Conservation (phyloP, 2,113 vertebrate genomes). For the Copsychus sechellarum region DNA sequence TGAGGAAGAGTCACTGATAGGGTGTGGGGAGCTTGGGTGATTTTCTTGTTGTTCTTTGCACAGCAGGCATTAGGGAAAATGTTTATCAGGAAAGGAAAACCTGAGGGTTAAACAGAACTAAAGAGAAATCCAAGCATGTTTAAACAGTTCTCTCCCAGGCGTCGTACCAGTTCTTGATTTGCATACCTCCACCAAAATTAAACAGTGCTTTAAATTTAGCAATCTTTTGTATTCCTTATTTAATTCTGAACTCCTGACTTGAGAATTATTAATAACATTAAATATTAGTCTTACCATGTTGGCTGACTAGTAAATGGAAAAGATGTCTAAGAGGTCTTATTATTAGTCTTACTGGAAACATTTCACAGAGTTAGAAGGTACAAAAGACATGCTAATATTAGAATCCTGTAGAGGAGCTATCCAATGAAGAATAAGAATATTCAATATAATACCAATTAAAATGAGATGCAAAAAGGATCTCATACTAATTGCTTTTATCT, state of each 20-base stretch:
- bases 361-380: conserved; percentile 65
- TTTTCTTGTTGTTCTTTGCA: conserved; percentile 64
- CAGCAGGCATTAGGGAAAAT: conserved; percentile 66
- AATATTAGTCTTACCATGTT: conserved; percentile 70
- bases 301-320: conserved; percentile 62
- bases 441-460: conserved; percentile 47
- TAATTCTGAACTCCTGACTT: conserved; percentile 70
- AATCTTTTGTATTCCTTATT: conserved; percentile 59
- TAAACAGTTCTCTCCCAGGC: conserved; percentile 66
- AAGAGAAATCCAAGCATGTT: conserved; percentile 67
- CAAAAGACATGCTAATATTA: conserved; percentile 61
- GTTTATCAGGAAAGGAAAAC: conserved; percentile 65
- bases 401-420: conserved; percentile 20
- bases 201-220: conserved; percentile 61
- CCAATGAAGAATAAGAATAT: conserved; percentile 38
- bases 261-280: conserved; percentile 70
- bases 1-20: conserved; percentile 15
- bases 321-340: conserved; percentile 58
- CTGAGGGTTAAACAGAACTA: conserved; percentile 63
- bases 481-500: conserved; percentile 58
- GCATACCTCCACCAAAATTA: conserved; percentile 60
- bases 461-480: conserved; percentile 28
- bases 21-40: conserved; percentile 34
- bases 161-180: conserved; percentile 66
- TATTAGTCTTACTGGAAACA: conserved; percentile 57